A percentile compares a stretch with the other conserved stretches of the same genome.
Conservation (phyloP, 2,113 vertebrate species). For the Phodopus roborovskii region DNA sequence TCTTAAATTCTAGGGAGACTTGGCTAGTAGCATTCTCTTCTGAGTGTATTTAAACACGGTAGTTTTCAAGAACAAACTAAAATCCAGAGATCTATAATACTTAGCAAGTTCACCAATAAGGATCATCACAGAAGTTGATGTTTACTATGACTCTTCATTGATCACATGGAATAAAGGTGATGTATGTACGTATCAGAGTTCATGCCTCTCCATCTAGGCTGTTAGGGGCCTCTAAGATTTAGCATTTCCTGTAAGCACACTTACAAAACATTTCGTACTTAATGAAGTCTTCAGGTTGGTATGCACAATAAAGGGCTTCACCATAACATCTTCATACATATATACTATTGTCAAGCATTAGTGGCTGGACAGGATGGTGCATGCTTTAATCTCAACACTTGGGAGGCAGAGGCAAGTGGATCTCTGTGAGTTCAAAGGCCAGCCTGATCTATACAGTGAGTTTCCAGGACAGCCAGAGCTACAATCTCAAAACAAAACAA, state of each 20-base stretch:
- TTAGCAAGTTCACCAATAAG: neutral
- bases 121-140: neutral
- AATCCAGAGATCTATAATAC: neutral
- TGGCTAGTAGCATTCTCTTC: neutral
- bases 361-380: neutral
- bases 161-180: neutral
- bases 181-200: no score
- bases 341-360: neutral
- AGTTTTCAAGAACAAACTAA: neutral
- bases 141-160: neutral
- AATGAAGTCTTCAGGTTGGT: neutral
- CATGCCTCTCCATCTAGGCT: neutral
- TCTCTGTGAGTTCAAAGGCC: neutral
- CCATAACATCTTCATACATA: neutral
- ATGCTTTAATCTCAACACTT: neutral
- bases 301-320: neutral
- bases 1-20: neutral
- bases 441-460: neutral
- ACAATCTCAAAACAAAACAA: neutral
- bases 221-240: neutral
- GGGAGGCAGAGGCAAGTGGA: neutral
- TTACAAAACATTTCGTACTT: neutral
- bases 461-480: neutral
- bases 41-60: neutral
- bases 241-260: neutral